phyloP scores from a whole-genome alignment of 2,113 vertebrate species.

The Xyliphius kryptos region DNA sequence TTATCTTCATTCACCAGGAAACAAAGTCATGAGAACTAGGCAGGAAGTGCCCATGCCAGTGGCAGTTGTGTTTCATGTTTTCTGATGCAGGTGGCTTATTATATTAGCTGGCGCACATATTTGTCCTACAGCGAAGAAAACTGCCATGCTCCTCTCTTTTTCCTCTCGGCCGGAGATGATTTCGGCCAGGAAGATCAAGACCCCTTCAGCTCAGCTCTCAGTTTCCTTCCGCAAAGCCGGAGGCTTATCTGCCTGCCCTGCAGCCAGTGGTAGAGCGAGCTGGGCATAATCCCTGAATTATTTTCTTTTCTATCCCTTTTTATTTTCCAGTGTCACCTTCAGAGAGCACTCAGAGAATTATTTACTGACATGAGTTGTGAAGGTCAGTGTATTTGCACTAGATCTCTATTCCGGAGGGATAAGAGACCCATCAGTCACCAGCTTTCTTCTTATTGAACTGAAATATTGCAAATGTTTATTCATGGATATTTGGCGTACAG shows the following conservation, averaged over 20 bases:
- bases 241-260: constrained; percentile 35
- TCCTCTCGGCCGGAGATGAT: background rate
- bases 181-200: constrained; percentile 2
- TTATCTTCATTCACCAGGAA: constrained; percentile 37
- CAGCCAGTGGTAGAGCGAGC: constrained; percentile 1
- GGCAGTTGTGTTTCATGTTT: constrained; percentile 50
- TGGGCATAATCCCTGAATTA: constrained; percentile 5
- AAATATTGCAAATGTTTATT: constrained; percentile 41
- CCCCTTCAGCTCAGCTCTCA: constrained; percentile 2
- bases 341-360: constrained; percentile 31
- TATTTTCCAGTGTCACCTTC: constrained; percentile 33
- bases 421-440: constrained; percentile 39
- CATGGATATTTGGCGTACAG: constrained; percentile 22
- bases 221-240: constrained; percentile 15
- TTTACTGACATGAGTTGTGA: constrained; percentile 42
- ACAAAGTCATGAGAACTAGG: constrained; percentile 40
- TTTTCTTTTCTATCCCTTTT: constrained; percentile 24
- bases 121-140: constrained; percentile 5
- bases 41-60: constrained; percentile 42
- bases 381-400: constrained; percentile 50
- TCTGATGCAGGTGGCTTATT: constrained; percentile 38
- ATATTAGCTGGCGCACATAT: constrained; percentile 8
- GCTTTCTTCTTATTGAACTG: constrained; percentile 38
- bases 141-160: background rate
- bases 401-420: constrained; percentile 28